phyloP scores from a whole-genome alignment of 1,140 invertebrate species.

The Pogonomyrmex californicus region DNA sequence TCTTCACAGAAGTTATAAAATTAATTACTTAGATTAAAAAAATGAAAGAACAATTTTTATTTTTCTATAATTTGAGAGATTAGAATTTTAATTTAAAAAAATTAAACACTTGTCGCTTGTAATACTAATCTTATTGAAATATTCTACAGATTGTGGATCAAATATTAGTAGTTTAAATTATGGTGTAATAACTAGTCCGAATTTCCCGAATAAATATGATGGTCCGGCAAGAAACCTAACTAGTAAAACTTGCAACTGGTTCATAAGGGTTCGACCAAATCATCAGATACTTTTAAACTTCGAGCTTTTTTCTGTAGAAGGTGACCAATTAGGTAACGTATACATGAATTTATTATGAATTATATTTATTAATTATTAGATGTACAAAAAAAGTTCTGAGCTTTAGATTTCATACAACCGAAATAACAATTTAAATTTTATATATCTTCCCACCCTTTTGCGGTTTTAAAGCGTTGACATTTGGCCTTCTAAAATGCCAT shows the following conservation, averaged over 20 bases:
- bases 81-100: neutral
- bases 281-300: slow-evolving; percentile 95
- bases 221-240: slow-evolving; percentile 91
- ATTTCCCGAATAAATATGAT: slow-evolving; percentile 95
- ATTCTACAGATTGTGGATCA: slow-evolving; percentile 92
- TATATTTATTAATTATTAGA: too few relatives aligned
- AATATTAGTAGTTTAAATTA: slow-evolving; percentile 95
- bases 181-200: slow-evolving; percentile 94
- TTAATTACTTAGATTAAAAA: too few relatives aligned
- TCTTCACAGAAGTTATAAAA: too few relatives aligned
- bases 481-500: too few relatives aligned
- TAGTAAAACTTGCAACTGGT: slow-evolving; percentile 97
- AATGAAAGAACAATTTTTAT: neutral
- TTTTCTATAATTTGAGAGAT: neutral
- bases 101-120: slow-evolving; percentile 34
- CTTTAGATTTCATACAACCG: too few relatives aligned
- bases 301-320: slow-evolving; percentile 95
- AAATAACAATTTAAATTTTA: too few relatives aligned
- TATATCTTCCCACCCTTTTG: too few relatives aligned
- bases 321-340: slow-evolving; percentile 92
- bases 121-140: neutral
- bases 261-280: slow-evolving; percentile 93
- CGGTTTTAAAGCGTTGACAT: too few relatives aligned
- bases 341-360: neutral
- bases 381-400: too few relatives aligned